These are phyloP conservation scores for Entomyzon cyanotis DNA, from an alignment of 2,113 vertebrate genomes.

Conservation along the genomic window DNA sequence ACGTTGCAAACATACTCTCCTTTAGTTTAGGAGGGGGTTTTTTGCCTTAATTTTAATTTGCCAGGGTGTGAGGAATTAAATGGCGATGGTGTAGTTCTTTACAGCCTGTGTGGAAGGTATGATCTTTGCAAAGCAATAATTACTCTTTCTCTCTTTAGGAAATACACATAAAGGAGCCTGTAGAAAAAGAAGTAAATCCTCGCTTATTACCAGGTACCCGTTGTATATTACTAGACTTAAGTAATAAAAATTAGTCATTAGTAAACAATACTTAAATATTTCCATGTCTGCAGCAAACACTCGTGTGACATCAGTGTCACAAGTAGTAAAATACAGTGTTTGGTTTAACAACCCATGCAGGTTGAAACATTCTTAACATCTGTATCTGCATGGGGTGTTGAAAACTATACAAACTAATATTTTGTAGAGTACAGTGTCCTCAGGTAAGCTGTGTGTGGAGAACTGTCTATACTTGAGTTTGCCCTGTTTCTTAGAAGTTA, in stretches of 20 bases:
- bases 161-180: conserved; percentile 79
- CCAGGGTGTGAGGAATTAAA: neutral
- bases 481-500: neutral
- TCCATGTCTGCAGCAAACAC: neutral
- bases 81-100: neutral
- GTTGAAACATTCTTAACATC: neutral
- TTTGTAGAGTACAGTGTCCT: neutral
- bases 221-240: neutral
- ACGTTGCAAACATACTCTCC: accelerated
- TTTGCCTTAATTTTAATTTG: neutral
- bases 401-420: neutral
- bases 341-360: neutral
- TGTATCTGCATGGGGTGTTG: neutral
- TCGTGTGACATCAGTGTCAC: neutral
- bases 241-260: neutral
- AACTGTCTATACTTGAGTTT: neutral
- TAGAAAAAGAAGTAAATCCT: conserved; percentile 80
- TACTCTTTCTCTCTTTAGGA: conserved; percentile 71
- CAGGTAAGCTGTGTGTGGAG: neutral
- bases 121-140: neutral
- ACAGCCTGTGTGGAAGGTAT: neutral
- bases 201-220: conserved; percentile 82
- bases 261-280: neutral
- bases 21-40: neutral
- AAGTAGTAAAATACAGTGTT: neutral